Evolutionary conservation across 2,113 vertebrate genomes (phyloP).

Genomic region (Dinomys branickii): DNA sequence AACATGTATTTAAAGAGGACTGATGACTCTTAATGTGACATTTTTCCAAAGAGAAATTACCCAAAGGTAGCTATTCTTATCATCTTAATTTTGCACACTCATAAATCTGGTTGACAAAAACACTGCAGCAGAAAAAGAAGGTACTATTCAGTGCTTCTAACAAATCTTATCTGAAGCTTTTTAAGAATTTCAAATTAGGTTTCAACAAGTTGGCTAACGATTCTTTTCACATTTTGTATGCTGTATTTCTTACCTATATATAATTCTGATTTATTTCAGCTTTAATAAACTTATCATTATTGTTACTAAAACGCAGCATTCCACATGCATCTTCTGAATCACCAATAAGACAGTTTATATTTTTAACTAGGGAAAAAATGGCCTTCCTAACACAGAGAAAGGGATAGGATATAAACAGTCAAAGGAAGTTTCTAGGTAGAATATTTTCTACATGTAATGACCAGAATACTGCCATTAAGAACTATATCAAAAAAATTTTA

Average conservation of each 20-base stretch:
- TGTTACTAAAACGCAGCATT: not conserved
- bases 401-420: not conserved
- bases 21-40: accelerated
- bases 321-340: not conserved
- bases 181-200: slow-evolving; percentile 55
- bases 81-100: not conserved
- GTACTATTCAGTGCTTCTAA: not conserved
- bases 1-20: not conserved
- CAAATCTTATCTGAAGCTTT: slow-evolving; percentile 38
- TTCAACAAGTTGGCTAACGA: slow-evolving; percentile 60
- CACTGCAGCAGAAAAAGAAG: not conserved
- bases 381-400: not conserved
- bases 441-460: slow-evolving; percentile 22
- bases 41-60: not conserved
- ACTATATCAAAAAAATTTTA: not conserved
- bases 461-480: not conserved
- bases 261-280: slow-evolving; percentile 45
- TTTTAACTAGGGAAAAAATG: not conserved
- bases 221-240: slow-evolving; percentile 45
- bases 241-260: slow-evolving; percentile 58
- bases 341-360: not conserved
- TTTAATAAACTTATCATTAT: slow-evolving; percentile 23
- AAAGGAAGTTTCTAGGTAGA: not conserved
- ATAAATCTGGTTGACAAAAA: not conserved
- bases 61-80: not conserved